A percentile compares a stretch with the other conserved stretches of the same genome.
Evolutionary conservation across 2,797 vertebrate genomes (phyloP).

Genomic region (Propithecus deckenii): DNA sequence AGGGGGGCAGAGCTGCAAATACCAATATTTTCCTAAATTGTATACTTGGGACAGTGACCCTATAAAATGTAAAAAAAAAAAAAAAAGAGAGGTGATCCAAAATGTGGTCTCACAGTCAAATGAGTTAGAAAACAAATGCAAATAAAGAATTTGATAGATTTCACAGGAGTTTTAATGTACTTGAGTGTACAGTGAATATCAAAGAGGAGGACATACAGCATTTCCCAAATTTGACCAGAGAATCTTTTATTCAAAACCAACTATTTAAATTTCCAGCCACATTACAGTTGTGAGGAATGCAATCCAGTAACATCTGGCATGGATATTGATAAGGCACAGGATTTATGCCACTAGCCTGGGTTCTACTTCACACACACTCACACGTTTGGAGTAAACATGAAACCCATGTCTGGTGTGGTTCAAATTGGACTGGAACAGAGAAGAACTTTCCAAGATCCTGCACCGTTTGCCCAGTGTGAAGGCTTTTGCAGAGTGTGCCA

Average conservation of each 20-base stretch:
- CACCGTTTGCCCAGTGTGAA: background rate
- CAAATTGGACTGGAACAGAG: background rate
- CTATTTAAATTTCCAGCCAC: background rate
- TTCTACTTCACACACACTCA: background rate
- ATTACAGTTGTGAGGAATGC: background rate
- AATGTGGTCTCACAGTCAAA: background rate
- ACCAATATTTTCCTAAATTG: background rate
- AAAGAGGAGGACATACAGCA: background rate
- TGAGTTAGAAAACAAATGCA: background rate
- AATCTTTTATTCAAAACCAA: background rate
- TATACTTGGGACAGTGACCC: background rate
- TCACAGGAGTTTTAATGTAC: background rate
- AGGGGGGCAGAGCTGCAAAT: background rate
- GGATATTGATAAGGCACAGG: background rate
- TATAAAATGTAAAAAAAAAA: background rate
- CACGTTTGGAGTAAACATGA: background rate
- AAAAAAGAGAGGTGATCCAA: background rate
- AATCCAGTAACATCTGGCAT: background rate
- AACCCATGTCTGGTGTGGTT: background rate
- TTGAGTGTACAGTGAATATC: background rate
- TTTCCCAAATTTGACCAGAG: slow-evolving; percentile 1
- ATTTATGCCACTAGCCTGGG: background rate
- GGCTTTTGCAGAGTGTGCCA: background rate
- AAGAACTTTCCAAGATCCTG: background rate
- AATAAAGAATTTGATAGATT: background rate